Base-by-base conservation (phyloP, 2,113 vertebrate genomes). In the Ardeotis arabs region DNA sequence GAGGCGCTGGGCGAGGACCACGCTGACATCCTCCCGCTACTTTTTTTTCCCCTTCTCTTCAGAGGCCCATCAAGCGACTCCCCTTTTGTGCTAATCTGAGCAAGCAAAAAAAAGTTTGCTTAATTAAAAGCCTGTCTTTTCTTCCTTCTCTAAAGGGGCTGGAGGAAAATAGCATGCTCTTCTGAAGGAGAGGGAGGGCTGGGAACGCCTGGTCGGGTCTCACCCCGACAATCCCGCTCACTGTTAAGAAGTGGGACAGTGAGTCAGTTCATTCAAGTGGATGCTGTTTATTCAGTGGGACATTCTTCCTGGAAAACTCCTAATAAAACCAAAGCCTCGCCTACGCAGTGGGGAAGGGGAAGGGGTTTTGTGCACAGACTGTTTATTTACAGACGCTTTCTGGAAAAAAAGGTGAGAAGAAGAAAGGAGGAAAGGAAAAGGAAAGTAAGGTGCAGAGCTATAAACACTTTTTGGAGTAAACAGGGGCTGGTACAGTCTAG, bases 111-210 rank as follows among this genome's bases (percentile, higher is more conserved):
- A 92, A 91, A 89, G 93, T 96, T 97, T 97, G 95, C 95, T 97
- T 96, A 96, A 97, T 97, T 98, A 97, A 97, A 97, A 97, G 90
- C 92, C 94, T 92, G 88, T 87, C 93, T 95, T 95, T 96, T 96
- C 89, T 87, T 93, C 79, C 64, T 64, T 21, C 84, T 94, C 67
- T 88, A 96, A 96, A 94, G 88, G 53, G 66, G 81, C 49, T 1
- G 3, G 86, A 87, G 78, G 67, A 95, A 96, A 97, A 93, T 91
- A 93, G 86, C 82, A 17, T 62, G 75, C 76, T 83, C 79, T 92
- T 78, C 93, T 96, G 95, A 95, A 89, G 75, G 73, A 73, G 88
- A 94, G 95, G 96, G 96, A 95, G 95, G 95, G 89, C 93, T 95
- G 88, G 96, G 95, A 96, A 87, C 14, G 94, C 91, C 90, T 94